These are phyloP conservation scores for Melanerpes formicivorus DNA, from an alignment of 2,113 vertebrate genomes.

Conservation along the genomic window DNA sequence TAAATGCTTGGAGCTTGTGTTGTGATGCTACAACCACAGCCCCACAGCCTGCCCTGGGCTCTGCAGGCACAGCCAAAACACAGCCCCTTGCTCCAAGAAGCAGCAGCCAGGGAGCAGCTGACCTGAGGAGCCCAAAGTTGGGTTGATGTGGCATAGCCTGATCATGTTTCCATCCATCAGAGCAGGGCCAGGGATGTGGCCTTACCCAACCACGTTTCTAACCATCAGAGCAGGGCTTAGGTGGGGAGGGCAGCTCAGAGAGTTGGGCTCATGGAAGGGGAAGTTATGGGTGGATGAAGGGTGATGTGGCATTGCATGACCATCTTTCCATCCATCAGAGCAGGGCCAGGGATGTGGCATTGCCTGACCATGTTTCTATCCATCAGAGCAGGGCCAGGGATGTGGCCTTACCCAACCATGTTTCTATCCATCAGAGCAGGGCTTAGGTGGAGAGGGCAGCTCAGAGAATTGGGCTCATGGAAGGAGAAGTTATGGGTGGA, in stretches of 20 bases:
- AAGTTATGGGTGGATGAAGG: no score
- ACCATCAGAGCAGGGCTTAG: no score
- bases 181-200: not conserved
- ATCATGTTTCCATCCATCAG: fast-evolving
- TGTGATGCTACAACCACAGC: fast-evolving
- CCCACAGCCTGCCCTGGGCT: fast-evolving
- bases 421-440: not conserved
- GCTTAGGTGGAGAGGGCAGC: not conserved
- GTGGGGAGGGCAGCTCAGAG: no score
- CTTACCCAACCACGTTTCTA: fast-evolving
- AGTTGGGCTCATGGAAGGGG: no score
- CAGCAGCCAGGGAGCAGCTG: not conserved
- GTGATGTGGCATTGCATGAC: fast-evolving
- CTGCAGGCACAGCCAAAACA: fast-evolving
- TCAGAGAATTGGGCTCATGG: fast-evolving
- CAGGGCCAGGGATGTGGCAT: not conserved
- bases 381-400: no score
- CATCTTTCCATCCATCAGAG: no score
- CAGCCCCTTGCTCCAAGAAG: not conserved
- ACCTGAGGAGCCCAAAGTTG: not conserved
- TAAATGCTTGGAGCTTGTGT: not conserved
- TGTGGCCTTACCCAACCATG: fast-evolving
- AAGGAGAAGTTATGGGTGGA: not conserved
- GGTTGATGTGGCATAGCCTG: fast-evolving
- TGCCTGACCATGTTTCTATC: fast-evolving